Evolutionary conservation across 2,113 vertebrate genomes (phyloP), one percentile per base, ranked within the genome.

Genomic region (Salminus brasiliensis): DNA sequence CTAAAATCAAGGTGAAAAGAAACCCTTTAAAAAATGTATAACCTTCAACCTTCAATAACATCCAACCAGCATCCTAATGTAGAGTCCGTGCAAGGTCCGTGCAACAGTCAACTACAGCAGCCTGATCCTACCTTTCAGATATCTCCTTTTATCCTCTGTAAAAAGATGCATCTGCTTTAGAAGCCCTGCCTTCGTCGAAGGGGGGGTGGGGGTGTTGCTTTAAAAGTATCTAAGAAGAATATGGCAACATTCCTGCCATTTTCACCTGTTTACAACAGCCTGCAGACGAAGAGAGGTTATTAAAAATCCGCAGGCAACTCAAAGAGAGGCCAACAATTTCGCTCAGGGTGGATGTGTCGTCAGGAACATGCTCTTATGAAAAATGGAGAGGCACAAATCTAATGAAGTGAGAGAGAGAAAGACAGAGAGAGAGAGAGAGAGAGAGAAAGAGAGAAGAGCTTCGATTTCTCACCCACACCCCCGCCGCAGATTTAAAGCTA

Each of bases 401-500:
- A 83, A 82, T 53, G 69, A 74, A 67, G 47, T 70, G 80, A 72
- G 75, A 79, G 39, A 66, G 18, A 25, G n/a, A 74, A 10, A 67
- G 52, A 55, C 16, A 59, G 65, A 29, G 55, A 66, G 77, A 79
- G 32, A 65, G 62, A 59, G 30, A 52, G 41, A 18, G 75, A 78
- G 27, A 76, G 52, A 71, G 80, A 69, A 21, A 76, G 52, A 65
- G 80, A 69, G 27, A 76, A 57, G 30, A 52, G 68, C 67, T 81
- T 76, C 36, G 74, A 18, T 69, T 52, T 71, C 53, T 67, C 60
- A 74, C 53, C 83, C 74, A 84, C 91, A 90, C 87, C 88, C 84
- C 60, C 89, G 87, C 85, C 80, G 87, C 88, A 84, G 0, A 87
- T 88, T 88, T 73, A 83, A 73, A 73, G 78, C 62, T 76, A 34